Conservation (phyloP, 2,797 vertebrate species). For the Calcarius lapponicus region DNA sequence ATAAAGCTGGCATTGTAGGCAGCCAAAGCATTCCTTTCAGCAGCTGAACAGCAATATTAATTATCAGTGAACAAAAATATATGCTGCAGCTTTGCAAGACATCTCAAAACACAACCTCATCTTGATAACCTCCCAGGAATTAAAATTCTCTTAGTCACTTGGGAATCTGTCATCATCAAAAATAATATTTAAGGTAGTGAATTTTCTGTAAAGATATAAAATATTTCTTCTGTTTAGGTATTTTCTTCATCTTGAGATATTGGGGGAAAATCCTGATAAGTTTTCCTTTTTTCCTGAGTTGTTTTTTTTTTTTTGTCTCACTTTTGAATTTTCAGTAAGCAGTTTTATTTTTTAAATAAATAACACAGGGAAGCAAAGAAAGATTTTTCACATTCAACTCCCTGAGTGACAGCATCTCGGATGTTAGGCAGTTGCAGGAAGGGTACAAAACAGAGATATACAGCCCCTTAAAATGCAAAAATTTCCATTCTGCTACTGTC, state of each 20-base stretch:
- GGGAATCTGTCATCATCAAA: background rate
- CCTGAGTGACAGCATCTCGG: background rate
- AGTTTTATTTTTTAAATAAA: background rate
- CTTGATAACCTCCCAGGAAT: background rate
- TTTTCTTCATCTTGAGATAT: background rate
- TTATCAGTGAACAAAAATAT: background rate
- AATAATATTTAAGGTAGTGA: background rate
- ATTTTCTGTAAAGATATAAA: background rate
- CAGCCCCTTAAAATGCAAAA: background rate
- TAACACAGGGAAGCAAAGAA: background rate
- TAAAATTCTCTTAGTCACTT: background rate
- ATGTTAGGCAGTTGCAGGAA: background rate
- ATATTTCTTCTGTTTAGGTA: background rate
- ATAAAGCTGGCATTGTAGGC: background rate
- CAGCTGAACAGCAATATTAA: background rate
- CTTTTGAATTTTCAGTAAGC: background rate
- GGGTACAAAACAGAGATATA: background rate
- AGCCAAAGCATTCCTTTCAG: background rate
- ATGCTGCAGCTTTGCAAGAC: background rate
- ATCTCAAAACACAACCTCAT: background rate
- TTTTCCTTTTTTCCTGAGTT: background rate
- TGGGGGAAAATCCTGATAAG: rapidly evolving
- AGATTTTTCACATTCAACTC: background rate
- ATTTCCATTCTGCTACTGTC: background rate
- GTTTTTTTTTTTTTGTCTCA: background rate